These are phyloP conservation scores for Theocolax elegans DNA, from an alignment of 1,140 invertebrate species.

Conservation along the genomic window DNA sequence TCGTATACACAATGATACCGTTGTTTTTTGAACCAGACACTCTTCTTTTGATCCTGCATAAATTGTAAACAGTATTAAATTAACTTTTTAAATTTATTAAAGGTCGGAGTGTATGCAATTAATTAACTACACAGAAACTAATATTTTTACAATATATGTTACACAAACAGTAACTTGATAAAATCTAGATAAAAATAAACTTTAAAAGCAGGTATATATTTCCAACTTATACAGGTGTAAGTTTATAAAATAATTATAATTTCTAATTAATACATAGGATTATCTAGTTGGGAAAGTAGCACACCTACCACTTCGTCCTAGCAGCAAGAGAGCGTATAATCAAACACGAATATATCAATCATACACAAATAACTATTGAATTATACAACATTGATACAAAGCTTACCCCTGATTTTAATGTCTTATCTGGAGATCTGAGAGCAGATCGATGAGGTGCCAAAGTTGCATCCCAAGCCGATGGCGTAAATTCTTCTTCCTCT, in stretches of 20 bases:
- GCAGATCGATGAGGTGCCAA: constrained; percentile 70
- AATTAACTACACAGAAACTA: no score
- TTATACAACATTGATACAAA: neutral
- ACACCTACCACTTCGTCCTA: constrained; percentile 65
- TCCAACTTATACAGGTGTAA: neutral
- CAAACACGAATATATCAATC: constrained; percentile 46
- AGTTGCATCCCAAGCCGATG: constrained; percentile 71
- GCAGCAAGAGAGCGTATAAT: constrained; percentile 51
- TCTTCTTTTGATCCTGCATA: constrained; percentile 69
- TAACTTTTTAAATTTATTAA: neutral
- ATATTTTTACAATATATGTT: neutral
- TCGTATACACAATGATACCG: constrained; percentile 85
- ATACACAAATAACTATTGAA: constrained; percentile 38
- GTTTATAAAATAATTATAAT: neutral
- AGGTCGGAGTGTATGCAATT: no score
- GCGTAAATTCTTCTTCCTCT: constrained; percentile 69
- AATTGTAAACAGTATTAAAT: constrained; percentile 29
- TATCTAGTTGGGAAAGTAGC: constrained; percentile 37
- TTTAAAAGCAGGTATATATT: neutral
- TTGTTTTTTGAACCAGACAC: constrained; percentile 84
- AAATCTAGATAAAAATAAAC: neutral
- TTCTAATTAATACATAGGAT: neutral
- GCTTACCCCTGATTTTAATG: constrained; percentile 61
- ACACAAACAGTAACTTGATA: neutral
- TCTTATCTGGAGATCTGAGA: constrained; percentile 68